Evolutionary conservation across 2,113 vertebrate species (phyloP).

Genomic region (Nyctereutes procyonoides): DNA sequence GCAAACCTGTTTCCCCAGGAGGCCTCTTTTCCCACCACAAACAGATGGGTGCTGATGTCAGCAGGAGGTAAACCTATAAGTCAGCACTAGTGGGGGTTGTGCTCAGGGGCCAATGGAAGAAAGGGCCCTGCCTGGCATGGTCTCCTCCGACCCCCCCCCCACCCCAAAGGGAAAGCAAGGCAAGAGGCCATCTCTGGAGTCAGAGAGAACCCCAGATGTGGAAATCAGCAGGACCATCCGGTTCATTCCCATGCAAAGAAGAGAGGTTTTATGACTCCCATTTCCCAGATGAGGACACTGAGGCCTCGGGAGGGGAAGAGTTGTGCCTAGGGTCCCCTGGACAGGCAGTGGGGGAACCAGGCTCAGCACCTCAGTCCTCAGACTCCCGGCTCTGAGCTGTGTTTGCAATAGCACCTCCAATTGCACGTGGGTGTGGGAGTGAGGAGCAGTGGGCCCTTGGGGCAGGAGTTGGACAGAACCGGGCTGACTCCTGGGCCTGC

Average conservation of each 20-base stretch:
- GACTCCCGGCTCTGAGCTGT: background rate
- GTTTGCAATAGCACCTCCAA: accelerated
- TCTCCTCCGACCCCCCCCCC: background rate
- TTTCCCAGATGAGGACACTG: background rate
- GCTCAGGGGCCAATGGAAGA: background rate
- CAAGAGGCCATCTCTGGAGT: background rate
- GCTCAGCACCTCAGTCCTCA: background rate
- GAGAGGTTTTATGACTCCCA: background rate
- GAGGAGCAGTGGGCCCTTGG: background rate
- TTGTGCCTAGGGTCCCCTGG: background rate
- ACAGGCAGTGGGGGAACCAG: background rate
- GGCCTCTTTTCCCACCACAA: constrained; percentile 52
- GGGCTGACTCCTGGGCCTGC: background rate
- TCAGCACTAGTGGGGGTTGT: background rate
- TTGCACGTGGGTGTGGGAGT: accelerated
- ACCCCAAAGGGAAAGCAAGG: background rate
- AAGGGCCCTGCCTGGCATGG: background rate
- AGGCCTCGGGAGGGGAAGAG: background rate
- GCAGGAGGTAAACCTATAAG: background rate
- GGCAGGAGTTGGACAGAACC: background rate
- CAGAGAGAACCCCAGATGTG: background rate
- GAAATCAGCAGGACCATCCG: background rate
- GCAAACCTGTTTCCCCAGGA: constrained; percentile 41
- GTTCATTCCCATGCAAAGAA: background rate
- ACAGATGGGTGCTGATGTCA: constrained; percentile 67